Conservation (phyloP, 2,888 invertebrate genomes). For the Xestia c-nigrum region DNA sequence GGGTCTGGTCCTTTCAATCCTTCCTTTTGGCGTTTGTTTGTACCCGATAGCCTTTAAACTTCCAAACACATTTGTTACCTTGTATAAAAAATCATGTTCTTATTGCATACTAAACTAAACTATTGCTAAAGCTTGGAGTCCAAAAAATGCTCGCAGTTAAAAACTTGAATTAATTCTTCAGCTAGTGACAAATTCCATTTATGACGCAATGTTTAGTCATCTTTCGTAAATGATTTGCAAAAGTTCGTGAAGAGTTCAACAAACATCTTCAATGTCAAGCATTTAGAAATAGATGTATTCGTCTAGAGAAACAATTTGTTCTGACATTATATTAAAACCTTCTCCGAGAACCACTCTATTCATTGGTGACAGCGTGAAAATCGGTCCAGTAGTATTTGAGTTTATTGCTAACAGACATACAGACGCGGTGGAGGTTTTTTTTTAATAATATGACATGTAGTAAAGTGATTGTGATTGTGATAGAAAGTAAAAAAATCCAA, state of each 20-base stretch:
- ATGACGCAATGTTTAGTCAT: slow-evolving; percentile 16
- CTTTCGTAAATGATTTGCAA: slow-evolving; percentile 25
- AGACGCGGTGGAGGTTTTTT: too few relatives aligned
- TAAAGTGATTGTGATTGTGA: too few relatives aligned
- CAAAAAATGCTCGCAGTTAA: background rate
- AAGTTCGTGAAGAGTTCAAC: slow-evolving; percentile 1
- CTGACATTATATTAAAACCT: too few relatives aligned
- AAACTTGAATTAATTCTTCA: slow-evolving; percentile 10
- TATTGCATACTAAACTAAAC: background rate
- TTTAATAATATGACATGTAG: too few relatives aligned
- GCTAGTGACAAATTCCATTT: slow-evolving; percentile 2
- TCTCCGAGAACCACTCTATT: too few relatives aligned
- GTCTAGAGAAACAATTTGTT: background rate
- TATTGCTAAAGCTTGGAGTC: background rate
- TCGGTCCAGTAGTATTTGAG: too few relatives aligned
- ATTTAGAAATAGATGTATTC: slow-evolving; percentile 3
- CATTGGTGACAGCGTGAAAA: too few relatives aligned
- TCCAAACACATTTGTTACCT: background rate
- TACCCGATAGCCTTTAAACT: too few relatives aligned
- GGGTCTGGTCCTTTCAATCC: too few relatives aligned
- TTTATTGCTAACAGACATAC: too few relatives aligned
- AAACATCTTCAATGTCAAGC: slow-evolving; percentile 27
- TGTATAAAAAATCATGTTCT: background rate
- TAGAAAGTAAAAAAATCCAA: too few relatives aligned
- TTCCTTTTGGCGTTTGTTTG: background rate